Percentiles rank a stretch among this genome's conserved stretches.
phyloP scores from a whole-genome alignment of 2,888 invertebrate genomes.

The Phaonia tiefii region DNA sequence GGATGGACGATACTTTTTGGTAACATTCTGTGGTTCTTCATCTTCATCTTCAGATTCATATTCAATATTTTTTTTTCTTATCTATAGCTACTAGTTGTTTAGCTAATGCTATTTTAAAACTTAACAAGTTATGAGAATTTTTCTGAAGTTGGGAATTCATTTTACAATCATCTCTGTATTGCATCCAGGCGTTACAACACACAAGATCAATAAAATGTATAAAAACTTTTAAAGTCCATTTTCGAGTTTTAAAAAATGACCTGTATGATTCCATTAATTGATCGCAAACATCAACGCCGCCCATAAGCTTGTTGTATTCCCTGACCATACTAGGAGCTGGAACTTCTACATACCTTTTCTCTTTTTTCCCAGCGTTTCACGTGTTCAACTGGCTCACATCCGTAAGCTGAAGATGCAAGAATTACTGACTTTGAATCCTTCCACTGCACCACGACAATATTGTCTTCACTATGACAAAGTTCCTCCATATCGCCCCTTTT shows the following conservation, averaged over 20 bases:
- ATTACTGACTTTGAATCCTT: constrained; percentile 55
- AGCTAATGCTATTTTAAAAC: no score
- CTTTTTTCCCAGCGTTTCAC: background rate
- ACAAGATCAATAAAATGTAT: constrained; percentile 23
- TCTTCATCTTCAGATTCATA: no score
- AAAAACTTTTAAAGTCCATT: constrained; percentile 36
- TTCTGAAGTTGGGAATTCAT: no score
- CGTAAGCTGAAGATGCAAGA: constrained; percentile 42
- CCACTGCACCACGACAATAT: constrained; percentile 48
- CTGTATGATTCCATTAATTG: constrained; percentile 13
- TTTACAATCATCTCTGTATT: no score
- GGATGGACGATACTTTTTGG: no score
- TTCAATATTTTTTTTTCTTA: no score
- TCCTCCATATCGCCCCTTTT: constrained; percentile 50
- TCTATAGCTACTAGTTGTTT: no score
- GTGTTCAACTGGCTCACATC: no score
- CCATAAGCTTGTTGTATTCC: constrained; percentile 41
- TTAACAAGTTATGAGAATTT: no score
- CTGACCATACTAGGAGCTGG: constrained; percentile 34
- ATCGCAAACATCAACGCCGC: constrained; percentile 45
- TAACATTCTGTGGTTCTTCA: no score
- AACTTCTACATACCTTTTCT: constrained; percentile 33
- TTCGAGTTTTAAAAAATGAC: constrained; percentile 30
- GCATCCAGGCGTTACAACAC: no score
- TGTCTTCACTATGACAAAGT: constrained; percentile 38